Evolutionary conservation across 1,140 invertebrate genomes (phyloP).

Genomic region (Micrasema minimum): DNA sequence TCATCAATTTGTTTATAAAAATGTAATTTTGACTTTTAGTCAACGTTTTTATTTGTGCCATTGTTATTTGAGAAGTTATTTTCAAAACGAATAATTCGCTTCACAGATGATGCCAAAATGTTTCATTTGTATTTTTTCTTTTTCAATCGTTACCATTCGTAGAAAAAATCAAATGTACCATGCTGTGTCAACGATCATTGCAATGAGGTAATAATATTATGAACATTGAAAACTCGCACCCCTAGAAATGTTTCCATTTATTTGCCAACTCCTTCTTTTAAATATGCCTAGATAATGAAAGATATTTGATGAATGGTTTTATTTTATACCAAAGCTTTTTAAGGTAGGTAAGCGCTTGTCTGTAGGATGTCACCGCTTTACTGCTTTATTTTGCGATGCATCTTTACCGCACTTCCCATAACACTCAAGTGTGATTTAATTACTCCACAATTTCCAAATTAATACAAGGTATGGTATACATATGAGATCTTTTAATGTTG

Average conservation of each 20-base stretch:
- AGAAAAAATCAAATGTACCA: conserved; percentile 91
- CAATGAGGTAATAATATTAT: conserved; percentile 80
- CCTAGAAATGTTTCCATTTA: conserved; percentile 36
- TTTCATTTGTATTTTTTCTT: conserved; percentile 45
- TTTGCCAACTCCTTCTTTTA: conserved; percentile 18
- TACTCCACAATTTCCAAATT: too few relatives aligned
- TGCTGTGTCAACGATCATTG: conserved; percentile 89
- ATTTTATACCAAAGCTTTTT: background rate
- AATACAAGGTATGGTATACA: too few relatives aligned
- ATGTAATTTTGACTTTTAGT: background rate
- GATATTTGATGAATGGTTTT: background rate
- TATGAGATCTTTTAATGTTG: too few relatives aligned
- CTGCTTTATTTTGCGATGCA: conserved; percentile 13
- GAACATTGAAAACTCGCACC: conserved; percentile 43
- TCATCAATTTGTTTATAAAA: background rate
- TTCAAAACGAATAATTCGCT: too few relatives aligned
- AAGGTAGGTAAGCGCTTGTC: conserved; percentile 10
- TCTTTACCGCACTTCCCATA: background rate
- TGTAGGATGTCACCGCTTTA: conserved; percentile 22
- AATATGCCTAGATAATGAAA: background rate
- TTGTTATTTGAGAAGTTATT: background rate
- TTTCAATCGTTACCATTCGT: conserved; percentile 51
- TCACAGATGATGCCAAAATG: conserved; percentile 1
- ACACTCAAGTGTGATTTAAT: too few relatives aligned
- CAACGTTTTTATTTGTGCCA: background rate